A percentile compares a stretch with the other conserved stretches of the same genome.
These are phyloP conservation scores for Phaedon cochleariae DNA, from an alignment of 2,888 invertebrate species.

Conservation along the genomic window DNA sequence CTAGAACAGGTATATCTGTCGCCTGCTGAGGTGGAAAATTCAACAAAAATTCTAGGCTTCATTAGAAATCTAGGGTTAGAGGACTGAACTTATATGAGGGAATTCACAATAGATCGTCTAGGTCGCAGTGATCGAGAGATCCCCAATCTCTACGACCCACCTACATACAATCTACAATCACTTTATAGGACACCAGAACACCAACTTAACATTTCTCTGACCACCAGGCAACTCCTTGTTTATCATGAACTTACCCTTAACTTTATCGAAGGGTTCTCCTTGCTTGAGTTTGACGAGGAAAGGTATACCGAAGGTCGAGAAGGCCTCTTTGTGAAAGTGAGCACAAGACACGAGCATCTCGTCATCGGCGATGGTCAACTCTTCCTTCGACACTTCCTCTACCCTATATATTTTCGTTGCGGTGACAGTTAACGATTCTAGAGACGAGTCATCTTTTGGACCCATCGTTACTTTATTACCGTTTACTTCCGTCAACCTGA, in stretches of 20 bases:
- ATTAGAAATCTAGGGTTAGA: too few relatives aligned
- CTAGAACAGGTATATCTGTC: too few relatives aligned
- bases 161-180: too few relatives aligned
- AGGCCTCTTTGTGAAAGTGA: conserved; percentile 96
- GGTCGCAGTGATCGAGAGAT: too few relatives aligned
- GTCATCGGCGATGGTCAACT: conserved; percentile 80
- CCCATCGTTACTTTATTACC: conserved; percentile 76
- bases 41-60: too few relatives aligned
- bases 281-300: conserved; percentile 90
- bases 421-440: conserved; percentile 67
- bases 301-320: conserved; percentile 92
- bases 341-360: conserved; percentile 95
- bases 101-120: too few relatives aligned
- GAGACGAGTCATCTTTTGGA: conserved; percentile 74
- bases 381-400: conserved; percentile 95
- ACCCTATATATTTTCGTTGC: conserved; percentile 71
- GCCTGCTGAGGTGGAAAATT: too few relatives aligned
- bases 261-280: conserved; percentile 85
- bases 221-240: too few relatives aligned
- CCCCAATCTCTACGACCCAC: too few relatives aligned
- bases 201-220: too few relatives aligned
- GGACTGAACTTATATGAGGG: too few relatives aligned
- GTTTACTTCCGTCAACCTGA: conserved; percentile 69
- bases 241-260: conserved; percentile 71
- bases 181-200: too few relatives aligned